Base-by-base conservation (phyloP, 2,113 vertebrate genomes). In the Paracyprichromis sp. region DNA sequence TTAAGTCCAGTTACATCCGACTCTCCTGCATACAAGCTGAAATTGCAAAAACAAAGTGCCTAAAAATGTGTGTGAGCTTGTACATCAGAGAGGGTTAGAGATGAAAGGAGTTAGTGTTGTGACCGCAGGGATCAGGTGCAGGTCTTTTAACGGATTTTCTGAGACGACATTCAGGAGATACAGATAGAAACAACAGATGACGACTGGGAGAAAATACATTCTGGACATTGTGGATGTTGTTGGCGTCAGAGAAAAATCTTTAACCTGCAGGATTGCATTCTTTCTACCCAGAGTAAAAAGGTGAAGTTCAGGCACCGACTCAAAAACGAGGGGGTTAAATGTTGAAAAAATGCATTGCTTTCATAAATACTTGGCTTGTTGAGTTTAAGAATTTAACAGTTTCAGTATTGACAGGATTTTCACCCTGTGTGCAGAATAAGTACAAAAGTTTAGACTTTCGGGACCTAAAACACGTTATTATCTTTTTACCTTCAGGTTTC, bases 131-230 rank as follows among this genome's bases (percentile, higher is more conserved):
- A 81, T 45, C 45, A n/a, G 56, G 24, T 5, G n/a, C 52, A 1
- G 29, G 7, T 78, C 34, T 78, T 13, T 57, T 83, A 34, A 79
- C 31, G 4, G 61, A 54, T 57, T 80, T 21, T 73, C 38, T 17
- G 81, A 73, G 59, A 34, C n/a, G 19, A 90, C 91, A 90, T 92
- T 88, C 92, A 84, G 11, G 2, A 45, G 13, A 52, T 16, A 8
- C 24, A 57, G 61, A 85, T 52, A 52, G 80, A 29, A 78, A 83
- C 86, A 29, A 69, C 4, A 45, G 11, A 29, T 29, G 61, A 11
- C 6, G 5, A 71, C 36, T 78, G 16, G 5, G 16, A 83, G 59
- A 53, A 66, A 73, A 84, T 88, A 92, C 85, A 89, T 89, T 92
- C 85, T 87, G 66, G 17, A 12, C 86, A 87, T 89, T 89, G 71